phyloP scores from a whole-genome alignment of 92 coral and sea anemone species.

The Actinernus sp. region DNA sequence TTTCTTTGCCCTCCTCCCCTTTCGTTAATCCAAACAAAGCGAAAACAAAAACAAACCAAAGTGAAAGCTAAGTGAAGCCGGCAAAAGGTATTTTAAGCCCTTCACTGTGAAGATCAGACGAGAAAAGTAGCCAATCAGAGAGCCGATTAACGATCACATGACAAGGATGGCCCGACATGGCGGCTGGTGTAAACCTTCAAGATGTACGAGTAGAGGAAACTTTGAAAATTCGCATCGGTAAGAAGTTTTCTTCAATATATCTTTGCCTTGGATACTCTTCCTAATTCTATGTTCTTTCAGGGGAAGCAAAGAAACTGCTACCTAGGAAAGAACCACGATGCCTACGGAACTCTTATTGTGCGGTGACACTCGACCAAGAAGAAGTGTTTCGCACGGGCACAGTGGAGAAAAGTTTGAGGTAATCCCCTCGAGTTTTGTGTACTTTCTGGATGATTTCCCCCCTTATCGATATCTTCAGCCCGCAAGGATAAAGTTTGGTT shows the following conservation, averaged over 20 bases:
- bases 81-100: too few species aligned
- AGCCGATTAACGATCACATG: conserved; percentile 65
- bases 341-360: conserved; percentile 80
- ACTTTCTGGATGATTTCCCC: not conserved
- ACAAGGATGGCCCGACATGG: conserved; percentile 90
- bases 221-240: conserved; percentile 83
- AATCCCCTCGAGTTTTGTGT: not conserved
- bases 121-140: conserved; percentile 44
- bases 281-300: conserved; percentile 49
- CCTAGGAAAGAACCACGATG: conserved; percentile 84
- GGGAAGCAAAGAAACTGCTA: conserved; percentile 86
- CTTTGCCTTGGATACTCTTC: not conserved
- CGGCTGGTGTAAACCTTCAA: conserved; percentile 80
- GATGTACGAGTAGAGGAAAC: conserved; percentile 92
- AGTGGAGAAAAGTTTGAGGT: conserved; percentile 85
- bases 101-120: not conserved
- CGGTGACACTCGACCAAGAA: conserved; percentile 85
- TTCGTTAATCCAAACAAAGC: too few species aligned
- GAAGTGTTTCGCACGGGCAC: conserved; percentile 85
- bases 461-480: not conserved
- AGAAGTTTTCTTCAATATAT: conserved; percentile 1
- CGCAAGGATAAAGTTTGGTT: not conserved
- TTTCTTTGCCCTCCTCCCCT: too few species aligned
- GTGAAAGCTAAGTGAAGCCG: too few species aligned
- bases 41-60: too few species aligned